Percentiles rank a stretch among this genome's conserved stretches.
Evolutionary conservation across 2,797 vertebrate genomes (phyloP).

Genomic region (Molossus alvarezi): DNA sequence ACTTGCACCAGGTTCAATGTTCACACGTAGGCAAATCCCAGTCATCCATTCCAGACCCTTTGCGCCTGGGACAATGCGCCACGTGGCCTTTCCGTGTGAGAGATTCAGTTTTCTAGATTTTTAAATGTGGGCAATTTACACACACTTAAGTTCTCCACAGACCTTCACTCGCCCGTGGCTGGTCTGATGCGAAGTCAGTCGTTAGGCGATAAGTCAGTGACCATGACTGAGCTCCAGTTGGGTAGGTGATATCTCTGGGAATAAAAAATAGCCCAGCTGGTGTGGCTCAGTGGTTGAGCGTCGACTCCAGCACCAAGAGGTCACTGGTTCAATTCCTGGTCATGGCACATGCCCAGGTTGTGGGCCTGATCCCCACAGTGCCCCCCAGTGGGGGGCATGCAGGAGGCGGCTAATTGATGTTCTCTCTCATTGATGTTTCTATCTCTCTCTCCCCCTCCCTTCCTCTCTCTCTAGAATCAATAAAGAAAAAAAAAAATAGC

Average conservation of each 20-base stretch:
- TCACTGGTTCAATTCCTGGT: background rate
- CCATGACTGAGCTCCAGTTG: constrained; percentile 41
- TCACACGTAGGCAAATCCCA: too few species aligned
- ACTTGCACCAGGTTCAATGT: background rate
- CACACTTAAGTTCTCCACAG: background rate
- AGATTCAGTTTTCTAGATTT: background rate
- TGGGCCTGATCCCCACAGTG: too few species aligned
- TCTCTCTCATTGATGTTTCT: background rate
- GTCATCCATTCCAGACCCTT: background rate
- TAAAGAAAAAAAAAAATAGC: constrained; percentile 18
- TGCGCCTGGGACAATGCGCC: too few species aligned
- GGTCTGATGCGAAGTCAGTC: background rate
- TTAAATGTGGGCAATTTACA: constrained; percentile 42
- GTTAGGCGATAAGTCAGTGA: background rate
- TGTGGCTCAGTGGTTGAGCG: background rate
- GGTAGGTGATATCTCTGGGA: constrained; percentile 39
- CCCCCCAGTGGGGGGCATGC: too few species aligned
- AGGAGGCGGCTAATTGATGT: background rate
- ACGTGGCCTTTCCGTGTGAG: background rate
- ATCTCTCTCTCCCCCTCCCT: background rate
- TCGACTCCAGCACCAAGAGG: background rate
- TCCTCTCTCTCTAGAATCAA: background rate
- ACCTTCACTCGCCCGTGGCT: background rate
- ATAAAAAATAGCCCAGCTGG: background rate
- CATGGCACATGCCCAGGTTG: background rate